Percentiles rank a stretch among this genome's conserved stretches.
Conservation (phyloP, 2,888 invertebrate genomes). For the Margaritifera margaritifera region DNA sequence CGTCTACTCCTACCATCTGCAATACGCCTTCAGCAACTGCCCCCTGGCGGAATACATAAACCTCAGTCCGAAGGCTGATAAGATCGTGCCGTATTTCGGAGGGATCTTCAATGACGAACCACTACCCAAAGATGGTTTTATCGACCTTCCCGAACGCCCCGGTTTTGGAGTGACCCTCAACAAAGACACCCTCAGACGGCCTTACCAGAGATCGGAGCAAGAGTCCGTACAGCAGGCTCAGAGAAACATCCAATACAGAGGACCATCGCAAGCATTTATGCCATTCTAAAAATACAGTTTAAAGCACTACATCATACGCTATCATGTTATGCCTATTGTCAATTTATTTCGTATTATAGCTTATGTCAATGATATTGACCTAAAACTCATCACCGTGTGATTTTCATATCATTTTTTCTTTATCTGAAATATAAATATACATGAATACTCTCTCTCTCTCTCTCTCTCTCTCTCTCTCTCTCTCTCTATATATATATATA, state of each 20-base stretch:
- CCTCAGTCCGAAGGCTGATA: slow-evolving; percentile 62
- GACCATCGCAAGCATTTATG: slow-evolving; percentile 49
- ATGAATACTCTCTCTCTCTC: too few relatives aligned
- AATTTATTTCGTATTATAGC: too few relatives aligned
- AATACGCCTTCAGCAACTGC: slow-evolving; percentile 68
- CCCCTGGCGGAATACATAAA: slow-evolving; percentile 69
- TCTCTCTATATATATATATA: too few relatives aligned
- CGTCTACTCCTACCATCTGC: slow-evolving; percentile 69
- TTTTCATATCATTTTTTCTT: too few relatives aligned
- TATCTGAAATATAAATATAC: too few relatives aligned
- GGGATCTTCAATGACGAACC: slow-evolving; percentile 68
- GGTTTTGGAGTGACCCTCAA: slow-evolving; percentile 68
- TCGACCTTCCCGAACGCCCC: slow-evolving; percentile 65
- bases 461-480: too few relatives aligned
- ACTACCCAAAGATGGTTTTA: slow-evolving; percentile 64
- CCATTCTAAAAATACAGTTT: slow-evolving; percentile 44
- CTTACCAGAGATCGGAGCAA: slow-evolving; percentile 53
- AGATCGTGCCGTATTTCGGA: slow-evolving; percentile 67
- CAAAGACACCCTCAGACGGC: slow-evolving; percentile 54
- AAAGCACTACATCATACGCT: too few relatives aligned
- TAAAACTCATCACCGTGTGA: too few relatives aligned
- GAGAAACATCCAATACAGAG: slow-evolving; percentile 46
- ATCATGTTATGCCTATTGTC: too few relatives aligned
- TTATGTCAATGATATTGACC: too few relatives aligned
- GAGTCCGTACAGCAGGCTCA: slow-evolving; percentile 55